Base-by-base conservation (phyloP, 2,113 vertebrate genomes). In the Verasper variegatus region DNA sequence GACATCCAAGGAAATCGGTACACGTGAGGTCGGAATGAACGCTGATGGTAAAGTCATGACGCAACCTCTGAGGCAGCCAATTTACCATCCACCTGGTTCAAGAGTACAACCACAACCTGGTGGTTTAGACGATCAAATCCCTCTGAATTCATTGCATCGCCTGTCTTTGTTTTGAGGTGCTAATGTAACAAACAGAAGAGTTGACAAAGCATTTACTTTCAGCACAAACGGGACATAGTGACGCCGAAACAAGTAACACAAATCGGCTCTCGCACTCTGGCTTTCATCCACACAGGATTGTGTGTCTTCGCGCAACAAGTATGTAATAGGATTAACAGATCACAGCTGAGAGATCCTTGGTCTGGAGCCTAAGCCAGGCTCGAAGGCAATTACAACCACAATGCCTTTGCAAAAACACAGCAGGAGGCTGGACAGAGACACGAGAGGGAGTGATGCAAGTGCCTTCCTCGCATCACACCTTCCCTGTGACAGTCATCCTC, bases 241-340 rank as follows among this genome's bases (percentile, higher is more conserved):
- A 72, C 59, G 73, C 73, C 78, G 72, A 79, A 74, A 75, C 78
- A 85, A 91, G 72, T 86, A 67, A 63, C 81, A 86, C 78, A 87
- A 90, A 89, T 84, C 81, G 89, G 76, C 63, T 79, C 69, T 76
- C 63, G 68, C 81, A 74, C 31, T 68, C 68, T 7, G 12, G 40
- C 40, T 42, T 13, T 42, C 40, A 51, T 51, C 18, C 47, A 18
- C 47, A 18, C 47, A 51, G 47, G 51, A 47, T 60, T 82, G 81
- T 88, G 83, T 71, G 64, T 84, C 85, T 85, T 72, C 84, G 85
- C 21, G 81, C 88, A 90, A 92, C 88, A 89, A 91, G 88, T 86
- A 80, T 88, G 86, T 91, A 90, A 93, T 71, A 82, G 90, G 93
- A 89, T 94, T 91, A 91, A 78, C 86, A 86, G 86, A 90, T 91